Evolutionary conservation across 2,888 invertebrate species (phyloP).

Genomic region (Mystacides longicornis): DNA sequence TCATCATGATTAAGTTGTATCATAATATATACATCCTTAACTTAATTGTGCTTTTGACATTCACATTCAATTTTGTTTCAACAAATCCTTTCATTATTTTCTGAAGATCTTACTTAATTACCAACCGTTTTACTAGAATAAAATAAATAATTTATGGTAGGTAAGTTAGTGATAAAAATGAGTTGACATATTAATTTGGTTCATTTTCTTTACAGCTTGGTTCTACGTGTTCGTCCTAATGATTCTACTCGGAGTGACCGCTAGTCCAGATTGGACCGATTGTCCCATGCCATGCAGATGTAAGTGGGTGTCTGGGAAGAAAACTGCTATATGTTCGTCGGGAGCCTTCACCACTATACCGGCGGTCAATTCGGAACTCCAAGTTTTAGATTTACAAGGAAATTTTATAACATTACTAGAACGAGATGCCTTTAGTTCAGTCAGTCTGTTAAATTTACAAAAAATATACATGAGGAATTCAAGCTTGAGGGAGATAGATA

Average conservation of each 20-base stretch:
- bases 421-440: conserved; percentile 69
- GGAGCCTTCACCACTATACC: conserved; percentile 75
- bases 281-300: conserved; percentile 77
- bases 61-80: too few relatives aligned
- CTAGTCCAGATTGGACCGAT: conserved; percentile 69
- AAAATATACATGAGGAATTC: conserved; percentile 71
- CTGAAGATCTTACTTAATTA: too few relatives aligned
- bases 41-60: too few relatives aligned
- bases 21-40: too few relatives aligned
- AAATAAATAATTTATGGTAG: background rate
- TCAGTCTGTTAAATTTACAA: conserved; percentile 77
- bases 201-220: conserved; percentile 6
- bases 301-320: conserved; percentile 89
- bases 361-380: conserved; percentile 45
- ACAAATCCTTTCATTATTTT: too few relatives aligned
- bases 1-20: too few relatives aligned
- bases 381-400: conserved; percentile 73
- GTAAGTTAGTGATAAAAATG: background rate
- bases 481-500: conserved; percentile 66
- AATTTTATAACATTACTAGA: conserved; percentile 70
- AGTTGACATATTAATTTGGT: too few relatives aligned
- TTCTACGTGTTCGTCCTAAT: conserved; percentile 11
- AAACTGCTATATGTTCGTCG: conserved; percentile 78
- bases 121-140: background rate
- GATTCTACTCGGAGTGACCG: conserved; percentile 12